These are phyloP conservation scores for Orcinus orca DNA, from an alignment of 2,113 vertebrate species.

Conservation along the genomic window DNA sequence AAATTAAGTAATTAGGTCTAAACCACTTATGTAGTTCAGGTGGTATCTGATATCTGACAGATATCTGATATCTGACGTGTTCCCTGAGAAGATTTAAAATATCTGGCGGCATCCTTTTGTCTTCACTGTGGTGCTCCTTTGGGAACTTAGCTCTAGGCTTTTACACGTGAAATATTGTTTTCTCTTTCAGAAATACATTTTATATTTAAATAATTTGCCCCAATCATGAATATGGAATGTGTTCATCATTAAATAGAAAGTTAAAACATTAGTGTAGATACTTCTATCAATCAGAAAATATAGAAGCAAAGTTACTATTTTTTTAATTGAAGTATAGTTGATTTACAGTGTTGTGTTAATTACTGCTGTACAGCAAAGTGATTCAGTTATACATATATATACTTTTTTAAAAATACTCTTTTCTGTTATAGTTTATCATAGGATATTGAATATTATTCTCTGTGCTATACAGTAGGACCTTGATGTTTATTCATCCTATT, in stretches of 20 bases:
- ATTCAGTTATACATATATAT: background rate
- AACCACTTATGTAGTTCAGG: background rate
- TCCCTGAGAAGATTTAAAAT: constrained; percentile 27
- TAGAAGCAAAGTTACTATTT: background rate
- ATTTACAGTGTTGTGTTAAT: background rate
- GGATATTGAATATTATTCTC: background rate
- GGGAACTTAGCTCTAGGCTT: background rate
- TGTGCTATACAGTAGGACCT: background rate
- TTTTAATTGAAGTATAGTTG: background rate
- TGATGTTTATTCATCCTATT: background rate
- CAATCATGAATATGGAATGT: background rate
- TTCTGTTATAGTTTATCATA: background rate
- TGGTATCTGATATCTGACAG: background rate
- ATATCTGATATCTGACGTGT: background rate
- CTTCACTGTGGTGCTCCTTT: background rate
- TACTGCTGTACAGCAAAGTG: background rate
- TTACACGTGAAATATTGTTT: background rate
- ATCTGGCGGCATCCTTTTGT: background rate
- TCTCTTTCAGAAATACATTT: constrained; percentile 43
- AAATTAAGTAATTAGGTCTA: background rate
- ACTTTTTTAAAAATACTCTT: background rate
- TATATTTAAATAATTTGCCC: background rate
- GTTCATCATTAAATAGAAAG: constrained; percentile 6
- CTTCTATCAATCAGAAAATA: background rate
- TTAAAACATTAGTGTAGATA: background rate